Base-by-base conservation (phyloP, 1,140 invertebrate genomes). In the Pachyrhynchus sulphureomaculatus region DNA sequence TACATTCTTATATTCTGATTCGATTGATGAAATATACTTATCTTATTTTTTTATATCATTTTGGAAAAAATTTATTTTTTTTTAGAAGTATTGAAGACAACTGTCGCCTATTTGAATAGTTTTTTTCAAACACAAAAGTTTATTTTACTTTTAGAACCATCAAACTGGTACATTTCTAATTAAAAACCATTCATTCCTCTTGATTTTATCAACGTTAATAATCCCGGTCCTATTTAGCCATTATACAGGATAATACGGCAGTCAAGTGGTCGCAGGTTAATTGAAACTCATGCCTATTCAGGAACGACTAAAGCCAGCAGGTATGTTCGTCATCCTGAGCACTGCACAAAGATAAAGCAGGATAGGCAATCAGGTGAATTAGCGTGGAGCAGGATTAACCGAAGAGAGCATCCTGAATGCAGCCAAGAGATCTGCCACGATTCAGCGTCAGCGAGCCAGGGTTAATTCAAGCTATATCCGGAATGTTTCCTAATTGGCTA, bases 281-380 rank as follows among this genome's bases (percentile, higher is more conserved):
- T 74, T 74, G 69, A 74, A 72, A 70, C 62, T 71, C 66, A 71
- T 68, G 66, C 67, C 65, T 60, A 68, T 67, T 66, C 59, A 48
- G 63, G 42, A 58, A 18, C 26, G n/a, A 26, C 36, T 32, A 37
- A 45, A 58, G 65, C 68, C 60, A 66, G 58, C 63, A 66, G 66
- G 63, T 68, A 74, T 68, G 71, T 69, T 71, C 62, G 63, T 64
- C 64, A 67, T 69, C 64, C 41, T 70, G 57, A 65, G 66, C 64
- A 42, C 42, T 73, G 72, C 72, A 74, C 71, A 72, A 72, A 69
- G 72, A 74, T 74, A 74, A 74, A 74, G 64, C 71, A 52, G 64
- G 67, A 72, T 72, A 66, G 67, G 71, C 69, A 72, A 72, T 74
- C 71, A 71, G 68, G 71, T 67, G 69, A 73, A 73, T 73, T 73